Conservation (phyloP, 2,113 vertebrate species). For the Hippolais icterina region DNA sequence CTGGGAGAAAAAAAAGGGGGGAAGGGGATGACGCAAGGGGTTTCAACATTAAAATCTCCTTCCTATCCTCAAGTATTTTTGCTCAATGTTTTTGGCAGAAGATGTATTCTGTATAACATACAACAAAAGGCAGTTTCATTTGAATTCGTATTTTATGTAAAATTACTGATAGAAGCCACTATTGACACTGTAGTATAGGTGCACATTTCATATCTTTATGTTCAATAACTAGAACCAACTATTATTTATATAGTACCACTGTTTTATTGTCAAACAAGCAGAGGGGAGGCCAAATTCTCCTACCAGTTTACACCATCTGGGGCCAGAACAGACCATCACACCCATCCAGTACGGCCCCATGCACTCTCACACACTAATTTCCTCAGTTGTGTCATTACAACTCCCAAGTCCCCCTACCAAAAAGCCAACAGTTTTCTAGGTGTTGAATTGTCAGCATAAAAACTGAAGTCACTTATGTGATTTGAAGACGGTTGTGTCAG, state of each 20-base stretch:
- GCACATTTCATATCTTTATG: background rate
- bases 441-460: background rate
- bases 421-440: background rate
- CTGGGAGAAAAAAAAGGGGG: background rate
- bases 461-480: background rate
- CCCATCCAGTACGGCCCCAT: background rate
- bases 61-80: background rate
- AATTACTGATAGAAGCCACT: background rate
- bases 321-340: background rate
- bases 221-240: background rate
- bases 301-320: background rate
- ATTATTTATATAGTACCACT: background rate
- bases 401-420: background rate
- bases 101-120: background rate
- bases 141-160: background rate
- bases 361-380: background rate
- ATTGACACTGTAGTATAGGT: background rate
- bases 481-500: background rate
- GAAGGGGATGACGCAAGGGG: fast-evolving
- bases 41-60: background rate
- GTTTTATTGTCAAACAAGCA: background rate
- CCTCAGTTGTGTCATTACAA: background rate
- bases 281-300: background rate
- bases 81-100: background rate
- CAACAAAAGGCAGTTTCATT: background rate